Evolutionary conservation across 2,113 vertebrate genomes (phyloP), one percentile per base, ranked within the genome.

Genomic region (Oceanodroma tethys): DNA sequence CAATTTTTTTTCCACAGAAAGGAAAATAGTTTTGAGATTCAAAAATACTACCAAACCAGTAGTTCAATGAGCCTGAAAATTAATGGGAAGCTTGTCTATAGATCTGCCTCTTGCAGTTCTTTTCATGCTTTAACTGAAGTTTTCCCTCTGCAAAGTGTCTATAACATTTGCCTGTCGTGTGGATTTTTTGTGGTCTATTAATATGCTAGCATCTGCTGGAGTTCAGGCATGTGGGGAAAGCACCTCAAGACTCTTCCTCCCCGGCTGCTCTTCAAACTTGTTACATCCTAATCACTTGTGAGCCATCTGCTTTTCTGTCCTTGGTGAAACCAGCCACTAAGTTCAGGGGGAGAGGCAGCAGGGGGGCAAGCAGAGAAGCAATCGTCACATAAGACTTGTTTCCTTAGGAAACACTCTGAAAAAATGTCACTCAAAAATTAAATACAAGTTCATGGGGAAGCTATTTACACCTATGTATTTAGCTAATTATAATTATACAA

Each of bases 201-300:
- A 73, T 7, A 65, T 1, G 1, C 6, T 16, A 32, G 7, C 32
- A 85, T 2, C 29, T 80, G 19, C 47, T 53, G 47, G 16, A 47
- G 43, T 6, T 23, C 45, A 66, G 30, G n/a, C 16, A 70, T 0
- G 2, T 12, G 18, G 26, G 36, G 32, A 67, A 82, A 75, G 17
- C 42, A 58, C 21, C 27, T 60, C 14, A 50, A 3, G 14, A 32
- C 11, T 5, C 63, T 60, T 45, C 52, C 5, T 68, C 27, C 27
- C 26, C 26, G 9, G 65, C 59, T 47, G 59, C 34, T 59, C 8
- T 1, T 17, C 26, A 71, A 79, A 36, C 15, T 62, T 15, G 0
- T 36, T 43, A 40, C 26, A 52, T 6, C 20, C 14, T 13, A 2
- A n/a, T 7, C 25, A 1, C 15, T 47, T 4, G 5, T 0, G 6